phyloP scores from a whole-genome alignment of 1,140 invertebrate species.

The Bombyx mandarina region DNA sequence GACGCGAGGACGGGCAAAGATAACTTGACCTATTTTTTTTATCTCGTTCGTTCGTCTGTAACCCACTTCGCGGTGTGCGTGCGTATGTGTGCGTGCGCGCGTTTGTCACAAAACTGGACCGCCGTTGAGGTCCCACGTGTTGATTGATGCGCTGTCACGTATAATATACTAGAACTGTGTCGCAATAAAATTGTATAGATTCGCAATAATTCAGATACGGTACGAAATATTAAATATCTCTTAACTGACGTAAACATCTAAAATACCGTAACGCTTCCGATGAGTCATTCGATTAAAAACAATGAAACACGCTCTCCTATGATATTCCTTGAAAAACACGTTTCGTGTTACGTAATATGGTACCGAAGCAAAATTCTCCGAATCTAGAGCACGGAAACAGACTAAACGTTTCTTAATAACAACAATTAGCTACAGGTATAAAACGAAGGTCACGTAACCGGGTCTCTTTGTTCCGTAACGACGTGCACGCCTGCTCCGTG shows the following conservation, averaged over 20 bases:
- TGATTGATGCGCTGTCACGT: slow-evolving; percentile 11
- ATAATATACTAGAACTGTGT: not conserved
- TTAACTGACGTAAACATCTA: no score
- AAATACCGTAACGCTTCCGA: no score
- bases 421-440: slow-evolving; percentile 45
- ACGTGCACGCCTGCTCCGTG: not conserved
- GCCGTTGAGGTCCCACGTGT: slow-evolving; percentile 23
- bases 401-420: slow-evolving; percentile 65
- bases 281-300: no score
- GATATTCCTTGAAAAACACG: not conserved
- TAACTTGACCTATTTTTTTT: slow-evolving; percentile 70
- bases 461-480: slow-evolving; percentile 11
- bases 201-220: no score
- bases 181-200: no score
- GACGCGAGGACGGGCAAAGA: slow-evolving; percentile 62
- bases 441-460: slow-evolving; percentile 46
- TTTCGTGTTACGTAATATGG: slow-evolving; percentile 1
- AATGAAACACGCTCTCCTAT: no score
- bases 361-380: slow-evolving; percentile 3
- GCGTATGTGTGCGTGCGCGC: slow-evolving; percentile 36
- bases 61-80: slow-evolving; percentile 44
- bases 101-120: slow-evolving; percentile 45
- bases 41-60: slow-evolving; percentile 59
- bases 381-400: slow-evolving; percentile 49
- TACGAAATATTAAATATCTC: no score